These are phyloP conservation scores for Listrodromus nycthemerus DNA, from an alignment of 2,888 invertebrate genomes.

Conservation along the genomic window DNA sequence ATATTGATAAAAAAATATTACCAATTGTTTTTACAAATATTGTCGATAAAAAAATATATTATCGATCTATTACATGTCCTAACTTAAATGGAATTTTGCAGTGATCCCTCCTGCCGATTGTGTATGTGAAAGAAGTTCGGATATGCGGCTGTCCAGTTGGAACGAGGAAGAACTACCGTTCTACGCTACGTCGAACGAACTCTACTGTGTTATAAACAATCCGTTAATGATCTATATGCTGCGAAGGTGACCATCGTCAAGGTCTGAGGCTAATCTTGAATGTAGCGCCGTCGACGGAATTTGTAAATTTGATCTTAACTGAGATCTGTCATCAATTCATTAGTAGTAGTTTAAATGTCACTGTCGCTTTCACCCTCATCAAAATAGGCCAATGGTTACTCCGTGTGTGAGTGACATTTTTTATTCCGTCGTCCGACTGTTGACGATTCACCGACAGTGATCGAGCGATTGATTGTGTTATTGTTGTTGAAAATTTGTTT, in stretches of 20 bases:
- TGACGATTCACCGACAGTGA: constrained; percentile 3
- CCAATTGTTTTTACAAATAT: background rate
- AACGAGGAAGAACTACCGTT: constrained; percentile 74
- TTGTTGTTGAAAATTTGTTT: constrained; percentile 56
- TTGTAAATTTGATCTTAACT: constrained; percentile 30
- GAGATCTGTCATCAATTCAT: constrained; percentile 50
- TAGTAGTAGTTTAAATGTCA: constrained; percentile 36
- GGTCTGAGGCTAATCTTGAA: constrained; percentile 17
- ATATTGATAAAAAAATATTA: too few species aligned
- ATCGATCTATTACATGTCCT: background rate
- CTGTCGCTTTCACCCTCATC: constrained; percentile 1
- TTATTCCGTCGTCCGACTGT: background rate
- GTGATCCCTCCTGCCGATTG: constrained; percentile 59
- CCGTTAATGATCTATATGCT: constrained; percentile 75
- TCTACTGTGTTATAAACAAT: constrained; percentile 77
- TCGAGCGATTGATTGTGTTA: constrained; percentile 43
- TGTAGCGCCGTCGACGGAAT: background rate
- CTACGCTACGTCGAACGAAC: constrained; percentile 75
- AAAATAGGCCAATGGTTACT: constrained; percentile 5
- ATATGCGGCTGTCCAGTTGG: constrained; percentile 73
- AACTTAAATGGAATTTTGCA: background rate
- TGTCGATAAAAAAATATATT: background rate
- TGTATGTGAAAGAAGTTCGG: constrained; percentile 44
- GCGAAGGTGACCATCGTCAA: constrained; percentile 58
- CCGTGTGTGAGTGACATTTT: background rate